Percentiles rank a stretch among this genome's conserved stretches.
Conservation (phyloP, 2,797 vertebrate species). For the Stomatorhinus walkeri region DNA sequence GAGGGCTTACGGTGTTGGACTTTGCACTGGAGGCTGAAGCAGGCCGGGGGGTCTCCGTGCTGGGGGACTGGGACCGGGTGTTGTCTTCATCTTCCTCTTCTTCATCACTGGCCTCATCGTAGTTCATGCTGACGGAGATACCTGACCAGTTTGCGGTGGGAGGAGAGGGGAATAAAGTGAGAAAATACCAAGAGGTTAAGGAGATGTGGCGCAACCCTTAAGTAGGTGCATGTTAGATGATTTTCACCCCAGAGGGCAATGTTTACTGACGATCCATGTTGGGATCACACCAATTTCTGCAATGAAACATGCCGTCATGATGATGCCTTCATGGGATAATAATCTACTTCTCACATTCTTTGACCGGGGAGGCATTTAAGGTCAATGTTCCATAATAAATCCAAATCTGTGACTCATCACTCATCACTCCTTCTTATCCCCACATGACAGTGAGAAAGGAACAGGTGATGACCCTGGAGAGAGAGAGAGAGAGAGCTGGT, state of each 20-base stretch:
- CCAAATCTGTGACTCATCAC: neutral
- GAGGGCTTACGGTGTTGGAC: constrained; percentile 62
- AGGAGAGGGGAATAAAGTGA: neutral
- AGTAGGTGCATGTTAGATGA: neutral
- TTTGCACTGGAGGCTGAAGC: constrained; percentile 71
- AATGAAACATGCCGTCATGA: neutral
- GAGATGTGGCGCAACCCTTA: neutral
- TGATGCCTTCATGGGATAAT: neutral
- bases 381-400: neutral
- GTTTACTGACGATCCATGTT: neutral
- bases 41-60: constrained; percentile 63
- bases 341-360: neutral
- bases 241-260: neutral
- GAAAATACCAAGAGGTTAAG: neutral
- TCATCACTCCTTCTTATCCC: neutral
- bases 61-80: constrained; percentile 53
- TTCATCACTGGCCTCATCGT: constrained; percentile 74
- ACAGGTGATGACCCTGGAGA: neutral
- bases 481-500: neutral
- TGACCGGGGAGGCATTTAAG: neutral
- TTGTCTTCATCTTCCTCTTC: constrained; percentile 58
- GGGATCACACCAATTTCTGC: neutral
- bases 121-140: constrained; percentile 84
- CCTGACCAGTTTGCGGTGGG: constrained; percentile 54
- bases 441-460: neutral